A percentile compares a stretch with the other conserved stretches of the same genome.
Conservation (phyloP, 2,888 invertebrate genomes). For the Girardia tigrina region DNA sequence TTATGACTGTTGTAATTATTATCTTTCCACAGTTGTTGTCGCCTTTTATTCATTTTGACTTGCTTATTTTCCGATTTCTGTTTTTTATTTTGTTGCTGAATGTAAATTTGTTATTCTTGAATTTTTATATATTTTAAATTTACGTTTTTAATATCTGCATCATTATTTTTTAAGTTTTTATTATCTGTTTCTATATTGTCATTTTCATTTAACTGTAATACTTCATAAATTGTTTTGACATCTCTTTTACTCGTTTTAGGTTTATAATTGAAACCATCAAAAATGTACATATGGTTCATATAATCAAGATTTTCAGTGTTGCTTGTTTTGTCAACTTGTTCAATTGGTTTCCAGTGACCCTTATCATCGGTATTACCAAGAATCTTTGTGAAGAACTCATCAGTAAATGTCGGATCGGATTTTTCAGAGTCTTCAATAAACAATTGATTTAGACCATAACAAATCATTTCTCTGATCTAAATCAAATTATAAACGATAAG, state of each 20-base stretch:
- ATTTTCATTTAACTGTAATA: not conserved
- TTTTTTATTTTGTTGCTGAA: no score
- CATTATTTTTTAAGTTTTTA: not conserved
- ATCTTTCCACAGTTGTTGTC: not conserved
- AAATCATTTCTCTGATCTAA: not conserved
- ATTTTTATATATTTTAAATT: no score
- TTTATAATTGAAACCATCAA: not conserved
- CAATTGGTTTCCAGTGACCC: not conserved
- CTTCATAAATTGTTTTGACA: not conserved
- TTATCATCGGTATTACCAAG: slow-evolving; percentile 7
- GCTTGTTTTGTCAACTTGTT: not conserved
- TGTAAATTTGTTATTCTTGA: no score
- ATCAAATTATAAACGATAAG: not conserved
- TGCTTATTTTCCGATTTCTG: not conserved
- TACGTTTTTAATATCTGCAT: no score
- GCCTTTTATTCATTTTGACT: not conserved
- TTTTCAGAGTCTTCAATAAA: not conserved
- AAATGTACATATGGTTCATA: not conserved
- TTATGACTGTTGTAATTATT: not conserved
- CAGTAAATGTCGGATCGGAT: not conserved
- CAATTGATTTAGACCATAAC: not conserved
- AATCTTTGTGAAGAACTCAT: not conserved
- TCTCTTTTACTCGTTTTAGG: not conserved
- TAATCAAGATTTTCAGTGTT: not conserved
- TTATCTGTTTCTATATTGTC: no score